Evolutionary conservation across 1,140 invertebrate genomes (phyloP).

Genomic region (Thaumetopoea pityocampa): DNA sequence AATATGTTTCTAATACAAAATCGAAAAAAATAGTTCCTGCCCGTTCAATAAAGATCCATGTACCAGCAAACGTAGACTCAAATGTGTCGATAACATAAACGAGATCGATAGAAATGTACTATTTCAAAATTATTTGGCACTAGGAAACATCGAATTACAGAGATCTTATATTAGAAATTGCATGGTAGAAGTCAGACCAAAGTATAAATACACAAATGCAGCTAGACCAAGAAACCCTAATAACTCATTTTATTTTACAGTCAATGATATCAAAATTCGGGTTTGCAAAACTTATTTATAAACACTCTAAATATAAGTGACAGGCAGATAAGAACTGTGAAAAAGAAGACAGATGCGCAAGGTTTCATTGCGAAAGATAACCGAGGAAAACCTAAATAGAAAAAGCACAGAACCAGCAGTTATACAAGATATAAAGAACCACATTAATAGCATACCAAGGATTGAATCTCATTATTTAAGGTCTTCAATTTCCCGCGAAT

Average conservation of each 20-base stretch:
- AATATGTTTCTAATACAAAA: slow-evolving; percentile 9
- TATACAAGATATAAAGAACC: slow-evolving; percentile 2
- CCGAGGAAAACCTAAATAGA: slow-evolving; percentile 15
- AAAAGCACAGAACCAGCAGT: slow-evolving; percentile 11
- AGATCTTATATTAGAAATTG: slow-evolving; percentile 12
- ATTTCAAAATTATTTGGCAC: slow-evolving; percentile 14
- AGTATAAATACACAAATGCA: slow-evolving; percentile 25
- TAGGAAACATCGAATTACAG: slow-evolving; percentile 12
- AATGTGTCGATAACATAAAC: too few relatives aligned
- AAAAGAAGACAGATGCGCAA: slow-evolving; percentile 19
- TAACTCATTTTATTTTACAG: slow-evolving; percentile 20
- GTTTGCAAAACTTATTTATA: slow-evolving; percentile 30
- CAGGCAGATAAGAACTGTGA: slow-evolving; percentile 21
- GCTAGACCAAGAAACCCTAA: slow-evolving; percentile 12
- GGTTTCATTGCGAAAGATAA: slow-evolving; percentile 11
- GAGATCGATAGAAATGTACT: slow-evolving; percentile 6
- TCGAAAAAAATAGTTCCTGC: slow-evolving; percentile 4
- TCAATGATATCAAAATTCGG: slow-evolving; percentile 13
- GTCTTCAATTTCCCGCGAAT: not conserved
- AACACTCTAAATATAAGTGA: slow-evolving; percentile 23
- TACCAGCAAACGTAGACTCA: slow-evolving; percentile 18
- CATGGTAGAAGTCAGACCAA: slow-evolving; percentile 14
- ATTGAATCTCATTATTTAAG: slow-evolving; percentile 30
- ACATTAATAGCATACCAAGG: slow-evolving; percentile 26
- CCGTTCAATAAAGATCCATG: slow-evolving; percentile 13